These are phyloP conservation scores for Anhinga anhinga DNA, from an alignment of 2,113 vertebrate genomes.

Conservation along the genomic window DNA sequence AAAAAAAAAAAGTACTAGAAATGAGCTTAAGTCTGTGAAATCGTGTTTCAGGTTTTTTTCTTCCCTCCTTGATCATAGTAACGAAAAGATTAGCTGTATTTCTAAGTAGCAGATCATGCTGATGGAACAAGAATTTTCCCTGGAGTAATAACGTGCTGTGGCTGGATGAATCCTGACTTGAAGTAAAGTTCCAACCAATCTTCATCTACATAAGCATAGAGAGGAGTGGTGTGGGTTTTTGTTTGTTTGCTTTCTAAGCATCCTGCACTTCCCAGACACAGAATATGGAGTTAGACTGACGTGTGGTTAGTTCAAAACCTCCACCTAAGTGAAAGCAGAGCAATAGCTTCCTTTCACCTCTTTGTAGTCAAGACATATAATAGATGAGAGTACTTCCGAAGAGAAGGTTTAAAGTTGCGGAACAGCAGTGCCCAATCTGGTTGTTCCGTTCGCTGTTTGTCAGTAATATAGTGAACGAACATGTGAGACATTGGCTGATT, in stretches of 20 bases:
- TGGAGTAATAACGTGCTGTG: background rate
- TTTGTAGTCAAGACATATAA: background rate
- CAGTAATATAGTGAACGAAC: background rate
- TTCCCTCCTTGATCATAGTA: background rate
- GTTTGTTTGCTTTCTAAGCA: background rate
- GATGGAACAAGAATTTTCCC: background rate
- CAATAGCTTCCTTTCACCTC: background rate
- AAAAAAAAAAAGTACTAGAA: background rate
- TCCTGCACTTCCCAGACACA: background rate
- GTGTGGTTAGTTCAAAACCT: background rate
- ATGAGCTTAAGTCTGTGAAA: background rate
- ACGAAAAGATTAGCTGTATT: background rate
- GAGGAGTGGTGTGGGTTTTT: rapidly evolving
- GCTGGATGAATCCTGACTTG: background rate
- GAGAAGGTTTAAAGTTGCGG: background rate
- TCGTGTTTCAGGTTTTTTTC: background rate
- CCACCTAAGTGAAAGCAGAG: background rate
- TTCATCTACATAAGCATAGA: background rate
- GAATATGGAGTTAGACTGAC: background rate
- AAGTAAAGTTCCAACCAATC: background rate
- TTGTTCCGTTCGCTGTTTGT: background rate
- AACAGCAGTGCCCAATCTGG: background rate
- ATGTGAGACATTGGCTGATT: background rate
- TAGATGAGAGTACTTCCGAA: background rate
- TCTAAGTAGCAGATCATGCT: background rate